Percentiles rank a stretch among this genome's conserved stretches.
These are phyloP conservation scores for Cotesia vestalis DNA, from an alignment of 1,140 invertebrate species.

Conservation along the genomic window DNA sequence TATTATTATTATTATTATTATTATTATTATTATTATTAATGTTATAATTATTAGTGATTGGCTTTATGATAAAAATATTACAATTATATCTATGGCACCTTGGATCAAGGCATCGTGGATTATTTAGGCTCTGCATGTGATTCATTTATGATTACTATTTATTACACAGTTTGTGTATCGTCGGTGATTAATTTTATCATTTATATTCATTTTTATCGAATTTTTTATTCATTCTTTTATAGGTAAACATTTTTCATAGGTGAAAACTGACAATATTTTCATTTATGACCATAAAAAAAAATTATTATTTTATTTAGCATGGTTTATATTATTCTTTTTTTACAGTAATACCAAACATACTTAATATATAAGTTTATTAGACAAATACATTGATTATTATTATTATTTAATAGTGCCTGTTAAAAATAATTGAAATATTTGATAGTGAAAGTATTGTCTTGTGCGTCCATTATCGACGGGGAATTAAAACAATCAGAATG, in stretches of 20 bases:
- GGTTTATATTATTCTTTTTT: background rate
- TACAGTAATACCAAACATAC: too few species aligned
- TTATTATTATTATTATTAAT: background rate
- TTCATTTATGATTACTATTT: constrained; percentile 21
- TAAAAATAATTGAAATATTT: background rate
- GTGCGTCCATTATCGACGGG: background rate
- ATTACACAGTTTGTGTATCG: too few species aligned
- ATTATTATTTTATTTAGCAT: background rate
- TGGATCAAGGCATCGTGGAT: constrained; percentile 29
- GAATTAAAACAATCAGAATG: constrained; percentile 5
- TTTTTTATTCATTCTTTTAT: constrained; percentile 17
- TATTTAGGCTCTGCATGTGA: constrained; percentile 46
- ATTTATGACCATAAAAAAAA: background rate
- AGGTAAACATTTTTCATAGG: background rate
- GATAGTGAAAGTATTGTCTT: constrained; percentile 23
- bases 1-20: background rate
- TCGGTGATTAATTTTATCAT: constrained; percentile 16
- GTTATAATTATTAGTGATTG: constrained; percentile 17
- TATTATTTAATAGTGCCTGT: background rate
- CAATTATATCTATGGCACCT: constrained; percentile 16
- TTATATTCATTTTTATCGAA: background rate
- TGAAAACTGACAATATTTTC: constrained; percentile 14
- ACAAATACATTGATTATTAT: too few species aligned
- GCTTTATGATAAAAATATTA: constrained; percentile 7
- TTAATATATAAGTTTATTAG: too few species aligned